phyloP scores from a whole-genome alignment of 35 echinoderm and acorn worm species.

The Amphiura filiformis region DNA sequence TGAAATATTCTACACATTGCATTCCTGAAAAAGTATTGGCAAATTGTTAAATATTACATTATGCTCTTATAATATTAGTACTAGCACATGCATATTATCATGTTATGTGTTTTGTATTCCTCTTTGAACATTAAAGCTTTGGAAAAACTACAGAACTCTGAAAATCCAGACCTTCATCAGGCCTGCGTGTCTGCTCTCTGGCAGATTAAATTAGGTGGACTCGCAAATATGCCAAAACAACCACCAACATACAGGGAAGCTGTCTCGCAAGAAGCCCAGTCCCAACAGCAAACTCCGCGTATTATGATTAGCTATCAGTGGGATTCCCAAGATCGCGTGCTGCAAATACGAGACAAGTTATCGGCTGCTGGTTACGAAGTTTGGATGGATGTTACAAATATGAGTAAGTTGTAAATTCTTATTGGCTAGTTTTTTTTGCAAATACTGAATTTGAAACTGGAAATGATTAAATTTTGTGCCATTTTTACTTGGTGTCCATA shows the following conservation, averaged over 20 bases:
- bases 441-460: too few relatives aligned
- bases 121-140: too few relatives aligned
- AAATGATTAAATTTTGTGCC: too few relatives aligned
- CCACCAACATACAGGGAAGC: neutral
- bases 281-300: neutral
- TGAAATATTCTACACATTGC: too few relatives aligned
- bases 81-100: too few relatives aligned
- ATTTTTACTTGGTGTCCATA: too few relatives aligned
- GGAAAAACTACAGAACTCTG: too few relatives aligned
- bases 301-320: neutral
- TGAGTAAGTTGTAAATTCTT: neutral
- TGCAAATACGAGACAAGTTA: neutral
- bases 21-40: too few relatives aligned
- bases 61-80: too few relatives aligned
- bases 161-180: neutral
- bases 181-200: neutral
- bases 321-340: neutral
- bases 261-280: neutral
- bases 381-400: neutral
- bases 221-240: neutral
- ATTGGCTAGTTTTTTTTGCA: too few relatives aligned
- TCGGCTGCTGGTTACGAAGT: neutral
- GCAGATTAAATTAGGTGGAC: neutral
- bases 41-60: too few relatives aligned
- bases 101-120: too few relatives aligned